A percentile compares a stretch with the other conserved stretches of the same genome.
These are phyloP conservation scores for Rhizoglyphus robini DNA, from an alignment of 1,140 invertebrate genomes.

Conservation along the genomic window DNA sequence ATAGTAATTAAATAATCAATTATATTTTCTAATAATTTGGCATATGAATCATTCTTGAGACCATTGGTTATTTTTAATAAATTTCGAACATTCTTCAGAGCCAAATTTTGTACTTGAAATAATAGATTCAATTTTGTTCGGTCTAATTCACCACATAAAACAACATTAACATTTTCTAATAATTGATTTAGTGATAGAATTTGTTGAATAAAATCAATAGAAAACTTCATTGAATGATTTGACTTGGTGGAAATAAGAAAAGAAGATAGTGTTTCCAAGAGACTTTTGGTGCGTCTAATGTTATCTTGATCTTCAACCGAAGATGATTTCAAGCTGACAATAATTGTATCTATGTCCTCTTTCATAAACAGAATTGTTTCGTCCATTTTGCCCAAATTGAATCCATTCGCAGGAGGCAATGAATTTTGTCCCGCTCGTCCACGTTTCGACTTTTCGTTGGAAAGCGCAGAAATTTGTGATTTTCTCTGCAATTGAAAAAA, in stretches of 20 bases:
- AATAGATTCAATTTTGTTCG: not conserved
- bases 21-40: not conserved
- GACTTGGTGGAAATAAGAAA: not conserved
- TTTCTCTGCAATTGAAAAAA: no score
- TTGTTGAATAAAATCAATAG: not conserved
- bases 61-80: constrained; percentile 7
- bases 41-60: not conserved
- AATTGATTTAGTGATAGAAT: not conserved
- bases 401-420: no score
- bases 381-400: no score
- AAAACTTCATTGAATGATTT: not conserved
- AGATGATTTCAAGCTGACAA: not conserved
- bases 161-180: not conserved
- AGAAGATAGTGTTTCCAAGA: constrained; percentile 7
- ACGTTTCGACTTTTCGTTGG: no score
- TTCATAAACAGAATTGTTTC: not conserved
- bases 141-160: not conserved
- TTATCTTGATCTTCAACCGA: not conserved
- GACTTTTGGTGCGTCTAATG: not conserved
- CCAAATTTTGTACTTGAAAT: not conserved
- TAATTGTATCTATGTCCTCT: not conserved
- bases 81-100: not conserved
- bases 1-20: constrained; percentile 5
- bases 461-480: no score
- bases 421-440: no score